Conservation (phyloP, 1,140 invertebrate genomes). For the Plodia interpunctella region DNA sequence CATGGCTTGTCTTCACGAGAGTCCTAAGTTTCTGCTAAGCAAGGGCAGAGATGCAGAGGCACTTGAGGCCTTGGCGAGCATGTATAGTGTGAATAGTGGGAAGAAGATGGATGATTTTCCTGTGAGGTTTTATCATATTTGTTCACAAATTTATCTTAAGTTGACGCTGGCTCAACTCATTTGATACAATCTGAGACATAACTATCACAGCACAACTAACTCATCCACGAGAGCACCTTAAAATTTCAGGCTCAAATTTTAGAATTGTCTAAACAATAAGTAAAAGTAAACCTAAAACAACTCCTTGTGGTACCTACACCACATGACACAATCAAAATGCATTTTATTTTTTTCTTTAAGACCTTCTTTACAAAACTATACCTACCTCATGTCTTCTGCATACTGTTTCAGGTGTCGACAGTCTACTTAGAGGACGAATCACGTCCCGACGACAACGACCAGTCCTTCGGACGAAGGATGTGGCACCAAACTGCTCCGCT, state of each 20-base stretch:
- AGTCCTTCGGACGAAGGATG: slow-evolving; percentile 46
- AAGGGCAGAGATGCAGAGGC: slow-evolving; percentile 56
- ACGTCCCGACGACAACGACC: slow-evolving; percentile 1
- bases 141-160: neutral
- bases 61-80: slow-evolving; percentile 42
- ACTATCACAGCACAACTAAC: too few species aligned
- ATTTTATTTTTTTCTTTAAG: too few species aligned
- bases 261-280: too few species aligned
- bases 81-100: slow-evolving; percentile 46
- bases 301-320: too few species aligned
- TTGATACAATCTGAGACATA: too few species aligned
- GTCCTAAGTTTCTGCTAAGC: slow-evolving; percentile 78
- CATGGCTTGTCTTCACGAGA: slow-evolving; percentile 78
- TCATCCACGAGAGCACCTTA: too few species aligned
- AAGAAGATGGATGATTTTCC: slow-evolving; percentile 30
- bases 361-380: too few species aligned
- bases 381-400: neutral
- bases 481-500: slow-evolving; percentile 70
- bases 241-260: too few species aligned
- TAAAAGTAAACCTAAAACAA: too few species aligned
- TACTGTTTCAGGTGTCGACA: neutral
- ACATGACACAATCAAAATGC: too few species aligned
- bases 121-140: slow-evolving; percentile 19
- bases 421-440: slow-evolving; percentile 38
- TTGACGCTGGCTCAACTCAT: too few species aligned